Evolutionary conservation across 2,888 invertebrate species (phyloP), one percentile per base, ranked within the genome.

Genomic region (Calliopum simillimum): DNA sequence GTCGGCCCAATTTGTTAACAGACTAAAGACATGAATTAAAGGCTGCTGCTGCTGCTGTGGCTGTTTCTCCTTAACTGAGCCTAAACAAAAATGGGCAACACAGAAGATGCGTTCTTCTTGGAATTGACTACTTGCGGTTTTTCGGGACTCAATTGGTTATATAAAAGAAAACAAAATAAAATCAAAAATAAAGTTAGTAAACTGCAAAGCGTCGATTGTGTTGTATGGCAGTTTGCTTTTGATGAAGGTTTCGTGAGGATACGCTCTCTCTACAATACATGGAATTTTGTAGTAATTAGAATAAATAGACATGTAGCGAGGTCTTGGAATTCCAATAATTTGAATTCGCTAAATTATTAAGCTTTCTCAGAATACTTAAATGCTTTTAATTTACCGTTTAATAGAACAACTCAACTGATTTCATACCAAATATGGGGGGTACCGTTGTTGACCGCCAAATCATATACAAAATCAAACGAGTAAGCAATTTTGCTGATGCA

Each of bases 111-210:
- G 16, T 79, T 79, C 76, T 79, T 80, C 82, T 78, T 75, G 82
- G 81, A 81, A 81, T 81, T 81, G 80, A 81, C 78, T 81, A 79
- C 80, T 78, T 80, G 78, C 67, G 81, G 79, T 79, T 79, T 81
- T 71, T 78, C n/a, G 77, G 69, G 79, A 75, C 74, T 33, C 19
- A 43, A 12, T 41, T 41, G 58, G 4, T 14, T 13, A 25, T 5
- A 12, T 44, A 43, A 44, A 43, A 14, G 2, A 14, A 19, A 43
- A n/a, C 6, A 21, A 19, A 21, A 4, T 33, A 33, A 33, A n/a
- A 4, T 14, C 3, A 21, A 13, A 53, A 8, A 13, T 11, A 53
- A 53, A 53, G 3, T 13, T 8, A 23, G 19, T 13, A 23, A 4
- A 23, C 43, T 43, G 43, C 53, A 58, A 58, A n/a, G 56, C 56